Percentiles rank a stretch among this genome's conserved stretches.
phyloP scores from a whole-genome alignment of 2,113 vertebrate genomes.

The Periophthalmodon schlosseri region DNA sequence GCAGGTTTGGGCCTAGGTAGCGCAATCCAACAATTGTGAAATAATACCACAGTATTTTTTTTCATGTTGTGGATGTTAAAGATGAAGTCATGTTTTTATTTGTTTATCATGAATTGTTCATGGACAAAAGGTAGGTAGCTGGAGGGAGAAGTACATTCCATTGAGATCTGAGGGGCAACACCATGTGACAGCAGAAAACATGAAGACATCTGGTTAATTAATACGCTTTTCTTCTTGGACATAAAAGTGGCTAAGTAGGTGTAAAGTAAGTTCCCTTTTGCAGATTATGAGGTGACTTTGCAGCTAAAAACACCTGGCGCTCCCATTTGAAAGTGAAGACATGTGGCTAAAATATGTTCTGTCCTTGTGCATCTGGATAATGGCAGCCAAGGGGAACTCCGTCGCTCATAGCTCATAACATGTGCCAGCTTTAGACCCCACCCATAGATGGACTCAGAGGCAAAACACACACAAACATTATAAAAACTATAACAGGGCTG shows the following conservation, averaged over 20 bases:
- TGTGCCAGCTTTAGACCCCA: slow-evolving; percentile 8
- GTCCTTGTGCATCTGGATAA: slow-evolving; percentile 42
- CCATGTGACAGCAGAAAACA: slow-evolving; percentile 8
- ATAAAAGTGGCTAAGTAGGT: neutral
- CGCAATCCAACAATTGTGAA: no score
- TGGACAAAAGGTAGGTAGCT: neutral
- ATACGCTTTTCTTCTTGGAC: neutral
- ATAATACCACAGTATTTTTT: no score
- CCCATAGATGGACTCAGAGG: neutral
- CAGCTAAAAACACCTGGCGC: neutral
- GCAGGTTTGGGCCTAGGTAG: no score
- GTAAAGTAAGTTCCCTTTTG: neutral
- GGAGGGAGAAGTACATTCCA: neutral
- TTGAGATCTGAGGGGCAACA: neutral
- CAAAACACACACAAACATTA: slow-evolving; percentile 24
- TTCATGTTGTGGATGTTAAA: no score
- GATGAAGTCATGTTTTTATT: neutral
- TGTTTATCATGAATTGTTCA: neutral
- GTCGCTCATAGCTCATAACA: slow-evolving; percentile 9
- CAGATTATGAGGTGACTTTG: neutral
- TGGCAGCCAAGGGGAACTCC: slow-evolving; percentile 36
- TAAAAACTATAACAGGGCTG: slow-evolving; percentile 13
- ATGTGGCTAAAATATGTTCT: slow-evolving; percentile 27
- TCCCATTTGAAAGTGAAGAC: slow-evolving; percentile 21
- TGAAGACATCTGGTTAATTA: neutral